Evolutionary conservation across 2,888 invertebrate species (phyloP).

Genomic region (Epinotia demarniana): DNA sequence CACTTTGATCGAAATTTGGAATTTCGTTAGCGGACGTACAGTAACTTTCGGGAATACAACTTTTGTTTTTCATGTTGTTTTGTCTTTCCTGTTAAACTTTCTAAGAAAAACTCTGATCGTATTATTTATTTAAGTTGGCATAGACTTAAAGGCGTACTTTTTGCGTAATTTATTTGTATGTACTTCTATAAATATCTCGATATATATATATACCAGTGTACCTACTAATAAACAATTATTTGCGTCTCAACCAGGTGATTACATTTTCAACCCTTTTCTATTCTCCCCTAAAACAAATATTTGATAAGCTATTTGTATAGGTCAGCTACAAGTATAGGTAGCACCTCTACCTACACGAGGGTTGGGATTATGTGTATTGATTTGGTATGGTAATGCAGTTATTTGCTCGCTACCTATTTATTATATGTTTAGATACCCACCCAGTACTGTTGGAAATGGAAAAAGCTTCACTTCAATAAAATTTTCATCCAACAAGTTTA

Average conservation of each 20-base stretch:
- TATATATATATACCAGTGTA: not conserved
- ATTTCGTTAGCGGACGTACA: no score
- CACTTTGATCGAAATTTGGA: no score
- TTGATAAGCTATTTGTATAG: slow-evolving; percentile 10
- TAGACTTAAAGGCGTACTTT: not conserved
- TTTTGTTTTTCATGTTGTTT: no score
- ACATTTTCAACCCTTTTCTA: slow-evolving; percentile 8
- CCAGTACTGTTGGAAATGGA: no score
- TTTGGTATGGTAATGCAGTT: not conserved
- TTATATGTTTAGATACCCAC: not conserved
- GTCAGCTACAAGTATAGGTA: not conserved
- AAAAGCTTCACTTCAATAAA: no score
- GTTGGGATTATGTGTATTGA: slow-evolving; percentile 10
- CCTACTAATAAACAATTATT: not conserved
- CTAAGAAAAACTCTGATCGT: no score
- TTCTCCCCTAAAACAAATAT: slow-evolving; percentile 15
- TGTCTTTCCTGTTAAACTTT: no score
- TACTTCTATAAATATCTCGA: not conserved
- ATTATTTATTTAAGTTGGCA: no score
- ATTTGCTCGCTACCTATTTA: not conserved
- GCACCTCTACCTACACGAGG: not conserved
- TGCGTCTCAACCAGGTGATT: not conserved
- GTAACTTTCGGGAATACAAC: no score
- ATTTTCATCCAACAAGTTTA: no score
- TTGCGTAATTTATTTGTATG: not conserved